Conservation (phyloP, 2,797 vertebrate species). For the Enteromius argenteus region DNA sequence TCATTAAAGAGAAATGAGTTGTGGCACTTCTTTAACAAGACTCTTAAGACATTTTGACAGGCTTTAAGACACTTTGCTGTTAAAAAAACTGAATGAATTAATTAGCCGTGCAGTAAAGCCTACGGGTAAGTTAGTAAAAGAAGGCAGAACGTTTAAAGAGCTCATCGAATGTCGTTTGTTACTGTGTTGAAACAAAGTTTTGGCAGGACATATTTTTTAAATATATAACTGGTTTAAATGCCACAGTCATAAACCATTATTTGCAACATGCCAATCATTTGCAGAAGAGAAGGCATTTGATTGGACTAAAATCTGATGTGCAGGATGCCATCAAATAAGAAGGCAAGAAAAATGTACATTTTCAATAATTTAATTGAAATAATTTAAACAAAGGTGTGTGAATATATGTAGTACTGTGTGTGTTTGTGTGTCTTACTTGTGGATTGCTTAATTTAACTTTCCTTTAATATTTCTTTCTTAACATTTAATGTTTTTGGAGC, state of each 20-base stretch:
- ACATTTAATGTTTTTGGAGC: conserved; percentile 68
- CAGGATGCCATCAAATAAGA: neutral
- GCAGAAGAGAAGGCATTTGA: neutral
- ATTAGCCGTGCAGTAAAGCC: conserved; percentile 68
- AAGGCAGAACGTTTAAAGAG: neutral
- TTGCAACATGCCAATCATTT: neutral
- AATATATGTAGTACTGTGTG: too few species aligned
- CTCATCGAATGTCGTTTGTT: neutral
- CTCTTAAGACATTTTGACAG: conserved; percentile 82
- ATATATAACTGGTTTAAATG: neutral
- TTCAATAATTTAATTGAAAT: neutral
- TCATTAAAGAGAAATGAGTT: conserved; percentile 80
- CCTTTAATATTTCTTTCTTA: conserved; percentile 80
- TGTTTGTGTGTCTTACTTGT: too few species aligned
- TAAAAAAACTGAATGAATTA: conserved; percentile 63
- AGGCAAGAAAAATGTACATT: neutral
- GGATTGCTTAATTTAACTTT: conserved; percentile 59
- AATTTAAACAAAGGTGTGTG: neutral
- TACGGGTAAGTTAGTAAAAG: conserved; percentile 47
- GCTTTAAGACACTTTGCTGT: conserved; percentile 75
- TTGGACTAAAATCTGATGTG: neutral
- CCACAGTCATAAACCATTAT: neutral
- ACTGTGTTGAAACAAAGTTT: conserved; percentile 4
- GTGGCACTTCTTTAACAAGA: conserved; percentile 84
- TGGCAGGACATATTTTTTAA: neutral